These are phyloP conservation scores for Clitarchus hookeri DNA, from an alignment of 2,888 invertebrate genomes.

Conservation along the genomic window DNA sequence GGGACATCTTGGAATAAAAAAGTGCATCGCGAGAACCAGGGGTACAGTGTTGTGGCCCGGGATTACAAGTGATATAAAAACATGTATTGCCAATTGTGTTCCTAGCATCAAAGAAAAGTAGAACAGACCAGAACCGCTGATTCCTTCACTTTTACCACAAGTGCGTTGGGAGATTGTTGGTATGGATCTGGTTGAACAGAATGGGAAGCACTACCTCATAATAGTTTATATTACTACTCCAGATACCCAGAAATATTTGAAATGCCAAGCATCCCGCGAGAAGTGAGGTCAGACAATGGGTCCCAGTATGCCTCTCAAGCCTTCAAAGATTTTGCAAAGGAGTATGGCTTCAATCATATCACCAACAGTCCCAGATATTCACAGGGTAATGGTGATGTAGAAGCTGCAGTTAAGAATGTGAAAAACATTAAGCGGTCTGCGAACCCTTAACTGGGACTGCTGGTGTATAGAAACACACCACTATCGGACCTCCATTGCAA, in stretches of 20 bases:
- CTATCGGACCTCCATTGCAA: background rate
- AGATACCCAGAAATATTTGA: background rate
- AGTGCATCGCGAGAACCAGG: background rate
- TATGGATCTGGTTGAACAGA: too few species aligned
- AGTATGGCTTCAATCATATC: background rate
- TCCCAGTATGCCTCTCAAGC: background rate
- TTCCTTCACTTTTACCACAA: too few species aligned
- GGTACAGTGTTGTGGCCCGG: background rate
- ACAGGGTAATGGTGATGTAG: background rate
- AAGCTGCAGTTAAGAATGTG: too few species aligned
- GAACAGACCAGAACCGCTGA: too few species aligned
- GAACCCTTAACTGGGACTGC: too few species aligned
- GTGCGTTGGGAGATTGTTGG: too few species aligned
- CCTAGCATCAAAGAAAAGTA: too few species aligned
- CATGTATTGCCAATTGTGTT: background rate
- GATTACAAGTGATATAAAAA: background rate
- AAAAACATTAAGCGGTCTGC: too few species aligned
- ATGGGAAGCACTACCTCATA: too few species aligned
- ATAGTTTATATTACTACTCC: too few species aligned
- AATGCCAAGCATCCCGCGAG: background rate
- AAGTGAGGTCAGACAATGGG: constrained; percentile 2
- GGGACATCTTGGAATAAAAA: background rate
- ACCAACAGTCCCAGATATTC: background rate
- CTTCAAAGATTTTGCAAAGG: background rate
- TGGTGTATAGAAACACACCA: background rate